A percentile compares a stretch with the other conserved stretches of the same genome.
phyloP scores from a whole-genome alignment of 2,113 vertebrate species.

The Thalassarche chlororhynchos region DNA sequence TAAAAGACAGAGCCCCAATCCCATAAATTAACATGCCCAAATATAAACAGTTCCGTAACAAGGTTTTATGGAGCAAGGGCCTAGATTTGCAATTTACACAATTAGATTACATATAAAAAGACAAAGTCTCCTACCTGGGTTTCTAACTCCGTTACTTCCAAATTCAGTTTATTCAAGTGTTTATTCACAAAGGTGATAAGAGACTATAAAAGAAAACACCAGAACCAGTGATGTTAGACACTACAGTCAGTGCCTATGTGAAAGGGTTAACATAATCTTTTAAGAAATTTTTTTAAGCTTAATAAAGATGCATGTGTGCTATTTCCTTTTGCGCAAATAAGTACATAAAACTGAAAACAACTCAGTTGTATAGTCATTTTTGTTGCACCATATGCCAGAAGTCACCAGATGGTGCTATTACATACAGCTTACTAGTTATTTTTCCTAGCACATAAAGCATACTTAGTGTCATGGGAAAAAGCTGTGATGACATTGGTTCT shows the following conservation, averaged over 20 bases:
- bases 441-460: background rate
- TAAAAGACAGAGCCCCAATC: background rate
- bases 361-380: background rate
- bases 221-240: background rate
- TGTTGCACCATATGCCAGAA: background rate
- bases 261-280: background rate
- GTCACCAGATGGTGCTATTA: slow-evolving; percentile 55
- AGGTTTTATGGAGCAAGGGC: background rate
- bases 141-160: slow-evolving; percentile 88
- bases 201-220: slow-evolving; percentile 67
- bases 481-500: background rate
- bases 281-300: background rate
- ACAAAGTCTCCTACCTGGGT: slow-evolving; percentile 76
- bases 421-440: background rate
- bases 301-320: background rate
- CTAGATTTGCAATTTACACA: background rate
- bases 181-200: slow-evolving; percentile 91
- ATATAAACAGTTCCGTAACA: background rate
- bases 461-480: rapidly evolving
- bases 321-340: background rate
- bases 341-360: background rate
- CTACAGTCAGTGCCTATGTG: background rate
- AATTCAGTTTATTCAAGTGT: slow-evolving; percentile 87
- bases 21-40: background rate
- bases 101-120: background rate